These are phyloP conservation scores for Platichthys flesus DNA, from an alignment of 2,113 vertebrate species.

Conservation along the genomic window DNA sequence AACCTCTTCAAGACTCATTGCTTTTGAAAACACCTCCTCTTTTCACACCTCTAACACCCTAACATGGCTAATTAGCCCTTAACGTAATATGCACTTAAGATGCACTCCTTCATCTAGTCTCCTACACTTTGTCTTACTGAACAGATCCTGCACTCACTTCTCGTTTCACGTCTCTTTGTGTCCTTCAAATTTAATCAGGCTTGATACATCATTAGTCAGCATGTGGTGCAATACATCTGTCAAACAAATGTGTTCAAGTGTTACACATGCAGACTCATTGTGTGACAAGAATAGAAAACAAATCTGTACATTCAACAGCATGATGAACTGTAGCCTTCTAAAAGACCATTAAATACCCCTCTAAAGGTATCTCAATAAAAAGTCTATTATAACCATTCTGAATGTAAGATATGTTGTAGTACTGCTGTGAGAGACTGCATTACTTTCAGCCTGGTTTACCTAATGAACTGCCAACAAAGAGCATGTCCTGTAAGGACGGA, in stretches of 20 bases:
- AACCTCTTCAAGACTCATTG: not conserved
- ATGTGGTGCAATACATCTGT: not conserved
- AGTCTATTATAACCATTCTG: not conserved
- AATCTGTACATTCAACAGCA: too few species aligned
- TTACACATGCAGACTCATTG: too few species aligned
- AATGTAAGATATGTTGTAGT: not conserved
- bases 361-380: not conserved
- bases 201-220: not conserved
- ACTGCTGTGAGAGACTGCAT: not conserved
- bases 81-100: not conserved
- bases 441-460: not conserved
- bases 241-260: not conserved
- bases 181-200: not conserved
- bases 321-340: too few species aligned
- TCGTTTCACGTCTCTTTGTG: too few species aligned
- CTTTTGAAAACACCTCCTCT: not conserved
- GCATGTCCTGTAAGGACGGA: not conserved
- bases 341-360: not conserved
- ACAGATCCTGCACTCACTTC: not conserved
- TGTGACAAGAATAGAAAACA: too few species aligned
- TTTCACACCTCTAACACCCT: not conserved
- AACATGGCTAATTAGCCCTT: not conserved
- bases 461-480: not conserved
- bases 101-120: not conserved
- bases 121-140: not conserved